Conservation (phyloP, 2,888 invertebrate species). For the Tuberolachnus salignus region DNA sequence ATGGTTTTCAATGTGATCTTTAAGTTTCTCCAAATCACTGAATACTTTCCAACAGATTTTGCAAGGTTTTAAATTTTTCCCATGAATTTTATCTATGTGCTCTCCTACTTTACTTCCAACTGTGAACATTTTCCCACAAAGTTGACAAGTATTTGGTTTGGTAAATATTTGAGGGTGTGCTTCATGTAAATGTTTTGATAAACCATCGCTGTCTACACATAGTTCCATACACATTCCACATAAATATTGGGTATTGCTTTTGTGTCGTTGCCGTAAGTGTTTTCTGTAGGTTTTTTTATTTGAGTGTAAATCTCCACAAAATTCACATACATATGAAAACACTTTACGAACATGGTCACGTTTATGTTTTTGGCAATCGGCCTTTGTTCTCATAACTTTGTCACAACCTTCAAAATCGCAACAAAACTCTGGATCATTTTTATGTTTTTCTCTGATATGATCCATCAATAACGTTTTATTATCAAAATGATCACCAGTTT, state of each 20-base stretch:
- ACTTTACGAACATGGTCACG: slow-evolving; percentile 63
- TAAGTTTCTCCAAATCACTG: slow-evolving; percentile 65
- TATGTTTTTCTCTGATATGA: slow-evolving; percentile 65
- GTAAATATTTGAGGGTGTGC: slow-evolving; percentile 65
- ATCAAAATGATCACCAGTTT: slow-evolving; percentile 62
- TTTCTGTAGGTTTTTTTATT: slow-evolving; percentile 68
- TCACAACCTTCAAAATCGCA: slow-evolving; percentile 64
- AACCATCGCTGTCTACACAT: slow-evolving; percentile 66
- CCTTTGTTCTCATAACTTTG: slow-evolving; percentile 66
- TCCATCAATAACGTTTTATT: slow-evolving; percentile 68
- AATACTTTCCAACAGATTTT: slow-evolving; percentile 69
- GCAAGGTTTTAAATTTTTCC: slow-evolving; percentile 67
- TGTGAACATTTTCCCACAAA: slow-evolving; percentile 69
- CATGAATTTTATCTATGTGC: slow-evolving; percentile 69
- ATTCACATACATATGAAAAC: slow-evolving; percentile 63
- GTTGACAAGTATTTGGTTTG: slow-evolving; percentile 67
- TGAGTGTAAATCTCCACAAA: slow-evolving; percentile 68
- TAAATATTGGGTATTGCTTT: slow-evolving; percentile 67
- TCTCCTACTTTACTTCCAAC: slow-evolving; percentile 69
- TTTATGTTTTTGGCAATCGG: slow-evolving; percentile 65
- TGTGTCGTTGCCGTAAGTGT: slow-evolving; percentile 67
- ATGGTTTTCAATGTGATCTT: slow-evolving; percentile 64
- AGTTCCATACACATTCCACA: slow-evolving; percentile 68
- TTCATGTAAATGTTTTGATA: slow-evolving; percentile 67
- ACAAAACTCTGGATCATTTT: slow-evolving; percentile 66